Base-by-base conservation (phyloP, 1,140 invertebrate species). In the Sycophila sp. region DNA sequence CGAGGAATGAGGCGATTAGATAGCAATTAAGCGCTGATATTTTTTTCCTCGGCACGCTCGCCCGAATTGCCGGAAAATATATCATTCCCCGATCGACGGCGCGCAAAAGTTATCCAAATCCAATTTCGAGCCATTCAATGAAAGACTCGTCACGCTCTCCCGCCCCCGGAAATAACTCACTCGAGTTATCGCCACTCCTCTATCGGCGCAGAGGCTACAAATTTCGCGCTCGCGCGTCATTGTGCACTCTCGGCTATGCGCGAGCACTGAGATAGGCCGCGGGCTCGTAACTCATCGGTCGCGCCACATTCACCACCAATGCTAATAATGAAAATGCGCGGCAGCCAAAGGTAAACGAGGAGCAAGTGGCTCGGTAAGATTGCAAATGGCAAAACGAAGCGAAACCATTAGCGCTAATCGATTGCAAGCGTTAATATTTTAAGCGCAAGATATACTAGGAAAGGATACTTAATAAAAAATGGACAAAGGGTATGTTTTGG, bases 161-260 rank as follows among this genome's bases (percentile, higher is more conserved):
- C 2, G 2, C 24, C 24, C n/a, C n/a, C 30, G 2, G 38, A 19
- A 60, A 69, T 69, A 69, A 69, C 56, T 69, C 56, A 60, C 42
- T 60, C 56, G 55, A 58, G 66, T 69, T 69, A 69, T 69, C 66
- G 66, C 30, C 56, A 38, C 65, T 36, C 17, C 40, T 38, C 63
- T 22, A 30, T 58, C 38, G 36, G 22, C 34, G n/a, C 19, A n/a
- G 22, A 30, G 40, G 15, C 66, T 19, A 60, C 66, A 68, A 68
- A 68, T 68, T 68, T 53, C 55, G 1, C 36, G 13, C 15, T 30
- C 7, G 53, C 8, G 6, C 30, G 7, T 26, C 15, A 15, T 26
- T n/a, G 51, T n/a, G 15, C 28, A 30, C 1, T 13, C 15, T 2
- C 26, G 10, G 24, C 24, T 22, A 26, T 5, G 5, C 42, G 8